phyloP scores from a whole-genome alignment of 1,140 invertebrate genomes.

The Eumeta japonica region DNA sequence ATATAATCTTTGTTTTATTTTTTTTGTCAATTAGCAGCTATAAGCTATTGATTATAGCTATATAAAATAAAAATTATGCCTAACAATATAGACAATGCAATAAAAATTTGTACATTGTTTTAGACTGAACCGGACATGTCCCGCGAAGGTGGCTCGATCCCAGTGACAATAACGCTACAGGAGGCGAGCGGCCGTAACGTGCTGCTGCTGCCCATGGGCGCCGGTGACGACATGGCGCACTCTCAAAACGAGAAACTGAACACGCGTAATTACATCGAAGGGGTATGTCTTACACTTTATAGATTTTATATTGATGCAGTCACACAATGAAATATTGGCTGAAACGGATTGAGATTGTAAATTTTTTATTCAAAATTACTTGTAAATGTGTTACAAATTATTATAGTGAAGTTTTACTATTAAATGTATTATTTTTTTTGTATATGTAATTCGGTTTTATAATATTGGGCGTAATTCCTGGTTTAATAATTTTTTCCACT shows the following conservation, averaged over 20 bases:
- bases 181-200: constrained; percentile 91
- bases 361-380: constrained; percentile 4
- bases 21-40: constrained; percentile 3
- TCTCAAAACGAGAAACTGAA: constrained; percentile 98
- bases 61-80: too few relatives aligned
- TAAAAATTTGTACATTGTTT: too few relatives aligned
- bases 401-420: too few relatives aligned
- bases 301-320: constrained; percentile 4
- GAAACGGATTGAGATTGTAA: too few relatives aligned
- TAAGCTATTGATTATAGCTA: too few relatives aligned
- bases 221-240: constrained; percentile 94
- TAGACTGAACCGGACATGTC: constrained; percentile 86
- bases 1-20: too few relatives aligned
- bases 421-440: too few relatives aligned
- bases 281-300: constrained; percentile 64
- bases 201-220: constrained; percentile 86
- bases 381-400: neutral
- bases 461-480: too few relatives aligned
- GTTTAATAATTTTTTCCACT: too few relatives aligned
- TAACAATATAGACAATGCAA: too few relatives aligned
- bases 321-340: constrained; percentile 5
- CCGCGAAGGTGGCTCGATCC: constrained; percentile 94
- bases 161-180: constrained; percentile 88
- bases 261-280: constrained; percentile 89
- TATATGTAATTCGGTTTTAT: too few relatives aligned